These are phyloP conservation scores for Tyrophagus putrescentiae DNA, from an alignment of 1,140 invertebrate genomes.

Conservation along the genomic window DNA sequence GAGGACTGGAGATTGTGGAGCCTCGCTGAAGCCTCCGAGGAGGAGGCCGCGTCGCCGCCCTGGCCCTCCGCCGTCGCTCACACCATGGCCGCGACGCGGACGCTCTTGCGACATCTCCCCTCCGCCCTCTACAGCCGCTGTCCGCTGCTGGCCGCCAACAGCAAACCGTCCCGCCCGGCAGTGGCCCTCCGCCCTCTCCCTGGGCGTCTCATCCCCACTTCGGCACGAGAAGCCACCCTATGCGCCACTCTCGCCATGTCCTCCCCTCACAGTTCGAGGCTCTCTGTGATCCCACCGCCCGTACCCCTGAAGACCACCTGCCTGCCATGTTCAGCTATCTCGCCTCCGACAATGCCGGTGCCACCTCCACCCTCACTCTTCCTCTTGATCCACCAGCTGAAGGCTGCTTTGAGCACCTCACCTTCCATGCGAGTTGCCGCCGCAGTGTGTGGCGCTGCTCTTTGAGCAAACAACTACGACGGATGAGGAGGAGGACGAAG, in stretches of 20 bases:
- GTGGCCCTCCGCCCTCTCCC: constrained; percentile 68
- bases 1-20: constrained; percentile 59
- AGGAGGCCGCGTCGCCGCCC: constrained; percentile 62
- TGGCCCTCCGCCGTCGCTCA: constrained; percentile 57
- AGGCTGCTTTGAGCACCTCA: constrained; percentile 57
- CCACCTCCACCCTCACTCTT: constrained; percentile 33
- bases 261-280: constrained; percentile 62
- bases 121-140: constrained; percentile 43
- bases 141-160: constrained; percentile 45
- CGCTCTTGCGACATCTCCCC: constrained; percentile 46
- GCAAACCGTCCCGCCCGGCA: constrained; percentile 42
- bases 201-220: constrained; percentile 63
- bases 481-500: constrained; percentile 43
- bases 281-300: constrained; percentile 46
- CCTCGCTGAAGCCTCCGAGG: constrained; percentile 60
- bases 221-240: constrained; percentile 52
- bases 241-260: constrained; percentile 59
- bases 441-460: constrained; percentile 71
- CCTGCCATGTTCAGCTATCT: constrained; percentile 71
- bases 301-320: constrained; percentile 60
- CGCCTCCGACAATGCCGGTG: constrained; percentile 53
- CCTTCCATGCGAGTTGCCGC: constrained; percentile 71
- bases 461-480: constrained; percentile 64
- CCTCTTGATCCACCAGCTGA: constrained; percentile 45
- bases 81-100: constrained; percentile 62